phyloP scores from a whole-genome alignment of 2,797 vertebrate genomes.

The Danio tinwini region DNA sequence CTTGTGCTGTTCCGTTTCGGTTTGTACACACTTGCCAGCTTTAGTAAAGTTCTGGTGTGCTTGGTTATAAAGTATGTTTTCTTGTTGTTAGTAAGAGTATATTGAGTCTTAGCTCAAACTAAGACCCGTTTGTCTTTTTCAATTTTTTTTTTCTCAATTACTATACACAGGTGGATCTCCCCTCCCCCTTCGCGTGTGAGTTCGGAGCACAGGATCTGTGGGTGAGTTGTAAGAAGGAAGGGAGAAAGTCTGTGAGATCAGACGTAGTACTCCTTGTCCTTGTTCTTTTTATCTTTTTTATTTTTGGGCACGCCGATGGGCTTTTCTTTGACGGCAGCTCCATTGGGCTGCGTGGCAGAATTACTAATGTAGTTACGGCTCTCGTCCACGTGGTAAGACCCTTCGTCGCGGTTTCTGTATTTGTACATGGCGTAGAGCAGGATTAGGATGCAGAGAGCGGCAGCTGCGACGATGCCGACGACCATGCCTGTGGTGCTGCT shows the following conservation, averaged over 20 bases:
- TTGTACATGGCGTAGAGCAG: constrained; percentile 99
- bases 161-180: constrained; percentile 63
- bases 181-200: constrained; percentile 54
- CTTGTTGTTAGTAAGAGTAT: constrained; percentile 81
- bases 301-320: constrained; percentile 95
- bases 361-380: constrained; percentile 99
- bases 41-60: constrained; percentile 77
- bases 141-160: constrained; percentile 66
- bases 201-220: constrained; percentile 51
- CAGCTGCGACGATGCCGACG: constrained; percentile 96
- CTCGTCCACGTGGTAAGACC: constrained; percentile 98
- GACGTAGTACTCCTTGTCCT: constrained; percentile 99
- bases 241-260: constrained; percentile 74
- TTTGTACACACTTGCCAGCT: constrained; percentile 55
- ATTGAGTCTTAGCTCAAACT: constrained; percentile 89
- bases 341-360: constrained; percentile 98
- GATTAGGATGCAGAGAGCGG: constrained; percentile 98
- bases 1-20: constrained; percentile 22
- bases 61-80: constrained; percentile 87
- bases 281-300: constrained; percentile 99
- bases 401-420: constrained; percentile 98
- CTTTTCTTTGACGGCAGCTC: constrained; percentile 96
- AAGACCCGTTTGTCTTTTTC: constrained; percentile 77
- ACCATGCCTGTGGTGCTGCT: constrained; percentile 99
- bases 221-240: constrained; percentile 42